Evolutionary conservation across 2,888 invertebrate species (phyloP).

Genomic region (Patella caerulea): DNA sequence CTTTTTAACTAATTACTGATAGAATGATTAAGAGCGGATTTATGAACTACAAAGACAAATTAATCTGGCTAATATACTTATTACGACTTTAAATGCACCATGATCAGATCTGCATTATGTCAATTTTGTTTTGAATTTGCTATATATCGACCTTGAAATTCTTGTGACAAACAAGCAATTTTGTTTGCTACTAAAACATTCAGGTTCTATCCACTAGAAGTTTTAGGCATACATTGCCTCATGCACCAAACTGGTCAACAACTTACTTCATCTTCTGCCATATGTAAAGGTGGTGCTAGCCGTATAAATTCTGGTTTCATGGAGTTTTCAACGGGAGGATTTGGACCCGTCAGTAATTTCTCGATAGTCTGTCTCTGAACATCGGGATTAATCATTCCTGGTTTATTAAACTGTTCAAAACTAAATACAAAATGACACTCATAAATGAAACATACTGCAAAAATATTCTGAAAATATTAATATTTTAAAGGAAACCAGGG

Average conservation of each 20-base stretch:
- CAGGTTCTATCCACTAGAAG: background rate
- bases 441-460: too few species aligned
- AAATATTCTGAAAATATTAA: too few species aligned
- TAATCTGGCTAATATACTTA: too few species aligned
- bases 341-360: slow-evolving; percentile 75
- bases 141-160: too few species aligned
- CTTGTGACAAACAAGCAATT: too few species aligned
- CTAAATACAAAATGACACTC: slow-evolving; percentile 43
- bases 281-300: slow-evolving; percentile 82
- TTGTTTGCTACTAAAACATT: background rate
- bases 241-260: background rate
- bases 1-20: too few species aligned
- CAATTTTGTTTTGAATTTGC: too few species aligned
- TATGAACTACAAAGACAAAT: too few species aligned
- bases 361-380: slow-evolving; percentile 74
- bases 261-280: slow-evolving; percentile 81
- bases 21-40: too few species aligned
- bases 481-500: too few species aligned
- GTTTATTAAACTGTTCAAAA: slow-evolving; percentile 70
- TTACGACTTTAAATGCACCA: too few species aligned
- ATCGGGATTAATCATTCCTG: slow-evolving; percentile 69
- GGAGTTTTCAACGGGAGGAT: slow-evolving; percentile 74
- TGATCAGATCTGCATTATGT: too few species aligned
- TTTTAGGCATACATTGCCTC: background rate
- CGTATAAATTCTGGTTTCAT: slow-evolving; percentile 83